Percentiles rank a stretch among this genome's conserved stretches.
Evolutionary conservation across 53 echinoderm and acorn worm species (phyloP).

Genomic region (Zoroaster sp.): DNA sequence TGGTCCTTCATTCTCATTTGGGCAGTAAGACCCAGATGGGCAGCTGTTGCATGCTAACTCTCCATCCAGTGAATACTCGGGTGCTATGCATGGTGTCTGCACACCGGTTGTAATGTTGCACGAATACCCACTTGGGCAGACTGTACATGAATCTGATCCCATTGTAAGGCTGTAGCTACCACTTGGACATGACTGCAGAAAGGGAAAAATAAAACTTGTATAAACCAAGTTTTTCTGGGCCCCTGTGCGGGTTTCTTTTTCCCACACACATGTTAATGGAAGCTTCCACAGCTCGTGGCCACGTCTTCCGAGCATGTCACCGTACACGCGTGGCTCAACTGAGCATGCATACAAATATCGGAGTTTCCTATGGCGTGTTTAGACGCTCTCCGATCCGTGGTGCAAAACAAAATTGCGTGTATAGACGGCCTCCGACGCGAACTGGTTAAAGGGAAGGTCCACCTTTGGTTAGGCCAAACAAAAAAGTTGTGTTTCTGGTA

Average conservation of each 20-base stretch:
- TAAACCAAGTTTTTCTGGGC: no score
- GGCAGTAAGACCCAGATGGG: conserved; percentile 81
- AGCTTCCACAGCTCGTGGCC: no score
- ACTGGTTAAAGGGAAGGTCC: no score
- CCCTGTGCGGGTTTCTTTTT: no score
- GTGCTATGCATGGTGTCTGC: conserved; percentile 53
- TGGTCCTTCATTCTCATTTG: conserved; percentile 71
- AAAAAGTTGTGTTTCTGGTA: no score
- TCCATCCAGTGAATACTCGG: conserved; percentile 86
- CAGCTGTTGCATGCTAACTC: conserved; percentile 71
- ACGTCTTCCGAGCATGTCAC: no score
- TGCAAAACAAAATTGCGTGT: no score
- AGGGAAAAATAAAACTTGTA: neutral
- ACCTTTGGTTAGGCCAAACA: no score
- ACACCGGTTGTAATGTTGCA: conserved; percentile 66
- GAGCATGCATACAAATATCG: neutral
- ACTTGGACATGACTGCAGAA: conserved; percentile 71
- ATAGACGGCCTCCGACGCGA: no score
- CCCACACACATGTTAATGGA: no score
- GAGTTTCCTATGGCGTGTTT: neutral
- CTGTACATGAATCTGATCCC: conserved; percentile 77
- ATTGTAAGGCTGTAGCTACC: conserved; percentile 68
- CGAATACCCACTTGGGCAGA: conserved; percentile 87
- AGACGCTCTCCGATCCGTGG: no score
- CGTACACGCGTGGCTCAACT: neutral